Evolutionary conservation across 2,797 vertebrate genomes (phyloP), one percentile per base, ranked within the genome.

Genomic region (Thaleichthys pacificus): DNA sequence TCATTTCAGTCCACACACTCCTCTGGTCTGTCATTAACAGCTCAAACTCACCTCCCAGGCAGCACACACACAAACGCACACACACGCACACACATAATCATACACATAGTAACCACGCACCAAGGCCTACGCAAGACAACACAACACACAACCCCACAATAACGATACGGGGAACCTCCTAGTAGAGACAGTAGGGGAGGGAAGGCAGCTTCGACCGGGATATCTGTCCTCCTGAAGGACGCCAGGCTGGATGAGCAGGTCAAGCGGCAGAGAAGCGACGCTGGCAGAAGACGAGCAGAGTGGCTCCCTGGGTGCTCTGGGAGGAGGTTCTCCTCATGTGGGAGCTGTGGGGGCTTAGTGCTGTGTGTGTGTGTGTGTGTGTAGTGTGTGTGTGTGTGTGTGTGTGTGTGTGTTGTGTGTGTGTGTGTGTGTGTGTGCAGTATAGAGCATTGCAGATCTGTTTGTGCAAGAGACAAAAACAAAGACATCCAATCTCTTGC

Each of bases 21-120:
- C 19, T n/a, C 1, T 28, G 69, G 85, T 67, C 85, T 89, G 82
- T 90, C 87, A 90, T 90, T 90, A 90, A 85, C 86, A 86, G 78
- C 87, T 88, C 80, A 88, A 87, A 89, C 86, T 88, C 87, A 89
- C 89, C 90, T 90, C 87, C 90, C 85, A 89, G 77, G 82, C 81
- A 75, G 80, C 70, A 51, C 15, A 19, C 22, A 70, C 70, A 71
- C 47, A 58, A 80, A 54, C 77, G 76, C 75, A 76, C 15, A 8
- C 58, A 61, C 62, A 19, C 15, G 21, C 51, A 28, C 9, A 19
- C 49, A 19, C 56, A 68, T 47, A 30, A 22, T 22, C 42, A 17
- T 12, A 69, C 42, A 38, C 66, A 17, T 42, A 49, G 69, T 32
- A 63, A 12, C 22, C 57, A 57, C 70, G 65, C 51, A 72, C 28